Evolutionary conservation across 2,888 invertebrate genomes (phyloP), one percentile per base, ranked within the genome.

Genomic region (Theretra japonica): DNA sequence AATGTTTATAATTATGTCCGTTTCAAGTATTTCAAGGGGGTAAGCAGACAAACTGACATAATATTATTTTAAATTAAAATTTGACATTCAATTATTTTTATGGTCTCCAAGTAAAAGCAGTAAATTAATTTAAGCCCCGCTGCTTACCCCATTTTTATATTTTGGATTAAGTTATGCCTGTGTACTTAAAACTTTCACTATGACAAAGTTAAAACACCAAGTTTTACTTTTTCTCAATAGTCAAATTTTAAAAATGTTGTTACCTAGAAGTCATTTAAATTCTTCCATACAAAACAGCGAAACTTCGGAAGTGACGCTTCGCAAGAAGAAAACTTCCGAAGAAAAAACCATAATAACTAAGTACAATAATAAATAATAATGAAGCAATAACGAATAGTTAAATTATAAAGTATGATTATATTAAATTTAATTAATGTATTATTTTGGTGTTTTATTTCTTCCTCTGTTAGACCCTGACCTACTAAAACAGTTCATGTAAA

Each of bases 341-440:
- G 53, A 53, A 53, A 53, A 11, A 53, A 53, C 53, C 65, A 65
- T 65, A 41, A 65, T 65, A 65, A 65, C 65, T 65, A 65, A 65
- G 65, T 65, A 65, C 65, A 65, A 65, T 65, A 65, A 65, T 48
- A 60, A 19, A 81, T 77, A 79, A 76, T 79, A 81, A 81, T 82
- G 80, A 88, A 89, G 88, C 88, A 88, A 88, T 88, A 88, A 88
- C 81, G 81, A 86, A 84, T 85, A 86, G 85, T 72, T 65, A 65
- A 65, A 65, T 48, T 65, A 65, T 65, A 65, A 65, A 48, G 17
- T 69, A 69, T 57, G 56, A 70, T 58, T 70, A 58, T 88, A 87
- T 86, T 87, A 84, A 88, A 88, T 87, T 81, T 87, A 90, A 86
- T 82, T 82, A 84, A 84, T 86, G 86, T 83, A 83, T 80, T 78